Base-by-base conservation (phyloP, 2,113 vertebrate species). In the Ctenodactylus gundi region DNA sequence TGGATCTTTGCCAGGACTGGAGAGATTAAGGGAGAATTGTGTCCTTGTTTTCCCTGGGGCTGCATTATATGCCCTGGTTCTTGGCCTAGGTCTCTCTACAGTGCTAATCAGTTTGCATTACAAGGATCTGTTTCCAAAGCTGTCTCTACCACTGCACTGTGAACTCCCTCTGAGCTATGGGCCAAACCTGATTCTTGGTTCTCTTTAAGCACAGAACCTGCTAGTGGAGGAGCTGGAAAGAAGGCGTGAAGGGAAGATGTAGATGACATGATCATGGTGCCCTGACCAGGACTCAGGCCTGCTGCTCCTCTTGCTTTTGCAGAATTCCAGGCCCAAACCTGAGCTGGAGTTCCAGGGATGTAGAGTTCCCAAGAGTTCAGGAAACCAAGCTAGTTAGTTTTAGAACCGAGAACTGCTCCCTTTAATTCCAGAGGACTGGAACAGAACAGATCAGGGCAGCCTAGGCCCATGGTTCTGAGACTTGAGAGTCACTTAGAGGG, bases 41-140 rank as follows among this genome's bases (percentile, higher is more conserved):
- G 65, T 91, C 51, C 58, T 78, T 87, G 41, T 67, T 34, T 81
- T 91, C 84, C 65, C 90, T 60, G 11, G 80, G 36, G 84, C 70
- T 67, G 8, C 14, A 13, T 51, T 39, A 31, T 72, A 64, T 84
- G 80, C 65, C 87, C 41, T 41, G 75, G 60, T 15, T 0, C 36
- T 81, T 87, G 91, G 94, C 84, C 49, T 34, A 51, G 39, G 53
- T 34, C 44, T 75, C n/a, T 85, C 34, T 51, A 34, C 2, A 81
- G 80, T 80, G 39, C 46, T 21, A 39, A 91, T 91, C 60, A 53
- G 84, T 88, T 94, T 86, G 64, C 55, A 58, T 93, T 46, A 39
- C 75, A 87, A 83, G 75, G 70, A 53, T 51, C 58, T 51, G 36
- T 94, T 94, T 81, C 94, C 92, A 77, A 67, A 76, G 36, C 57